Conservation (phyloP, 2,888 invertebrate genomes). For the Ligdia adustata region DNA sequence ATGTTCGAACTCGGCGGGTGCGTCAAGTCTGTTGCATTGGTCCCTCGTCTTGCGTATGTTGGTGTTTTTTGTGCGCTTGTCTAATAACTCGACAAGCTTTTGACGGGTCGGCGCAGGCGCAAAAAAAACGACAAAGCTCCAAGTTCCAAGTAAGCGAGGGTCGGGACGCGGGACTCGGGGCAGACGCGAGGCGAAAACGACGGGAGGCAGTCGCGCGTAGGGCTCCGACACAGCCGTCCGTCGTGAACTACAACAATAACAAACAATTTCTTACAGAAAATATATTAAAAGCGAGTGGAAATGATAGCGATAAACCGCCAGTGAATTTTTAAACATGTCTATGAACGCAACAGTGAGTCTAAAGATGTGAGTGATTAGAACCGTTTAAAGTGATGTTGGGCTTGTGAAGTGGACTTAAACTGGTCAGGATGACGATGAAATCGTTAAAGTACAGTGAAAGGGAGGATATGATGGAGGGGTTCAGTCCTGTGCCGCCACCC, state of each 20-base stretch:
- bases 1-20: constrained; percentile 59
- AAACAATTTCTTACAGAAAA: constrained; percentile 21
- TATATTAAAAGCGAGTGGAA: constrained; percentile 35
- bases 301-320: constrained; percentile 47
- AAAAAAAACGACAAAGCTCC: constrained; percentile 75
- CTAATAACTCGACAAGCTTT: constrained; percentile 82
- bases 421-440: constrained; percentile 85
- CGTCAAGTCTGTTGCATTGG: constrained; percentile 69
- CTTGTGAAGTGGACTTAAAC: constrained; percentile 71
- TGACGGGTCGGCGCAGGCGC: constrained; percentile 80
- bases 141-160: constrained; percentile 54
- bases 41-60: constrained; percentile 70
- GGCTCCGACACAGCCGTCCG: constrained; percentile 13
- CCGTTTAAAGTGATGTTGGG: constrained; percentile 64
- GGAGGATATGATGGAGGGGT: constrained; percentile 82
- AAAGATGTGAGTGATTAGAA: constrained; percentile 72
- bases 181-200: constrained; percentile 35
- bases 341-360: constrained; percentile 56
- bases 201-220: constrained; percentile 40
- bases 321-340: constrained; percentile 47
- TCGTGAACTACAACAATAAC: constrained; percentile 17
- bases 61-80: constrained; percentile 71
- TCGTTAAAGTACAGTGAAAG: constrained; percentile 83
- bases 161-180: constrained; percentile 65
- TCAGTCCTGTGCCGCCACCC: constrained; percentile 85